phyloP scores from a whole-genome alignment of 2,113 vertebrate genomes.

The Phoenicopterus ruber region DNA sequence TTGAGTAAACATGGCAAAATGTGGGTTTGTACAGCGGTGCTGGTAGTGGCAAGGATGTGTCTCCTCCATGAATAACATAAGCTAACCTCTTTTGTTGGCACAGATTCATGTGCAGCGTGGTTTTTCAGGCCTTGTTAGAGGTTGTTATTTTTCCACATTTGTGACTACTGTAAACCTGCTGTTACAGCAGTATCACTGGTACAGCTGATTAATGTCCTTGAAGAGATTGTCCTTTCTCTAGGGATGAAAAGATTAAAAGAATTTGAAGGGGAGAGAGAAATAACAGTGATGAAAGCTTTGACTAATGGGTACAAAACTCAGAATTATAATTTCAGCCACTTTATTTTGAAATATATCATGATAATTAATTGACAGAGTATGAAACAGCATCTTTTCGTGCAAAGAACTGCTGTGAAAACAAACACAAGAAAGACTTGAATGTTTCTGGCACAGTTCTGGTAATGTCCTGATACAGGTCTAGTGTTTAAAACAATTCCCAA shows the following conservation, averaged over 20 bases:
- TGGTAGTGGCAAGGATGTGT: too few species aligned
- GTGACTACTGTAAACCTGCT: fast-evolving
- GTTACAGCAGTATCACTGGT: background rate
- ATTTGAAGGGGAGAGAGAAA: background rate
- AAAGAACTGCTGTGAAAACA: background rate
- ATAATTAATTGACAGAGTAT: background rate
- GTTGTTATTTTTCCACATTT: background rate
- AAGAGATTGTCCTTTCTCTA: background rate
- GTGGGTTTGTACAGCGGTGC: background rate
- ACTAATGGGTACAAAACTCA: background rate
- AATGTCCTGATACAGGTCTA: background rate
- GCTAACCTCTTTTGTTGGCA: background rate
- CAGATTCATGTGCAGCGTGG: background rate
- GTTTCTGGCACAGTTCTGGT: background rate
- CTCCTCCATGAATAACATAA: background rate
- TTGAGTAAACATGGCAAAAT: background rate
- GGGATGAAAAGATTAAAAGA: background rate
- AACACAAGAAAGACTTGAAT: background rate
- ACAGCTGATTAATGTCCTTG: background rate
- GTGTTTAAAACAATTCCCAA: background rate
- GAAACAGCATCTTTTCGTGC: background rate
- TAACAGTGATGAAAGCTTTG: background rate
- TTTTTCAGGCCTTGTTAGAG: background rate
- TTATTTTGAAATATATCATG: background rate
- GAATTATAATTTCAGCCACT: background rate